phyloP scores from a whole-genome alignment of 1,140 invertebrate genomes.

The Drosophila saltans region DNA sequence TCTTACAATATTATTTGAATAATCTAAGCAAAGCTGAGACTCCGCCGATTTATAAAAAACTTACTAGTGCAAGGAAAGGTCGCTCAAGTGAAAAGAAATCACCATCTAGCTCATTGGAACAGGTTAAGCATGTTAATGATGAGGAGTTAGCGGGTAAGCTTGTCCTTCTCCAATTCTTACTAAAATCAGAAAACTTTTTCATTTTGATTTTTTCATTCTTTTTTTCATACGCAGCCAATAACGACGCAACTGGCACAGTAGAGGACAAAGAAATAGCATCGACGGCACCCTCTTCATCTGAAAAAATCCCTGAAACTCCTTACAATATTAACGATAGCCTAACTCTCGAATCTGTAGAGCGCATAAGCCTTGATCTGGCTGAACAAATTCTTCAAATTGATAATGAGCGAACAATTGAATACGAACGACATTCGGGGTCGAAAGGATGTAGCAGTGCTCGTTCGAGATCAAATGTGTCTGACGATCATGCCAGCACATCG shows the following conservation, averaged over 20 bases:
- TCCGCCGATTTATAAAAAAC: conserved; percentile 59
- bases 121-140: conserved; percentile 46
- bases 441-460: conserved; percentile 42
- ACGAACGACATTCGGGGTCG: conserved; percentile 59
- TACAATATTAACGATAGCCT: conserved; percentile 41
- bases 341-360: conserved; percentile 55
- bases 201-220: conserved; percentile 14
- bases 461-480: conserved; percentile 37
- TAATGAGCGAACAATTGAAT: conserved; percentile 55
- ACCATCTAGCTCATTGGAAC: conserved; percentile 14
- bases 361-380: conserved; percentile 50
- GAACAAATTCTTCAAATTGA: conserved; percentile 62
- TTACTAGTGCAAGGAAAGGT: conserved; percentile 39
- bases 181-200: not conserved
- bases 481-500: conserved; percentile 11
- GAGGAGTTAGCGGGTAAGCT: conserved; percentile 61
- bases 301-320: conserved; percentile 15
- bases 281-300: conserved; percentile 12
- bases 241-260: conserved; percentile 16
- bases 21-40: conserved; percentile 62
- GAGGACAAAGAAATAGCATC: conserved; percentile 13
- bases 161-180: conserved; percentile 21
- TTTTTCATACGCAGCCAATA: conserved; percentile 55
- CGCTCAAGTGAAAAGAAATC: conserved; percentile 57
- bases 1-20: conserved; percentile 59